These are phyloP conservation scores for Cossypha niveicapilla DNA, from an alignment of 2,797 vertebrate genomes.

Conservation along the genomic window DNA sequence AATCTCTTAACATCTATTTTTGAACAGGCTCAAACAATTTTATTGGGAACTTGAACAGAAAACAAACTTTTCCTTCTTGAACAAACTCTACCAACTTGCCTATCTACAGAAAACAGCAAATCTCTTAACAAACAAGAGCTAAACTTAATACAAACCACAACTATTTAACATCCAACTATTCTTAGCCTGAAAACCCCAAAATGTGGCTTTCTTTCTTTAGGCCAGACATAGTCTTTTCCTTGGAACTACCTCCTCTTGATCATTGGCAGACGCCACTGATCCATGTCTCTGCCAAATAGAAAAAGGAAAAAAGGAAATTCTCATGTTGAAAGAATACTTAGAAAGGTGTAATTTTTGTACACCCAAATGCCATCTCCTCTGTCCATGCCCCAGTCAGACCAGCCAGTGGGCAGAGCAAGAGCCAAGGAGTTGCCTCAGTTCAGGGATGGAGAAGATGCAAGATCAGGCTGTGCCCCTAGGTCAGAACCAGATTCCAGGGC, in stretches of 20 bases:
- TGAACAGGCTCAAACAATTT: neutral
- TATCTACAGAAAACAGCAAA: neutral
- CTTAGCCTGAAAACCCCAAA: neutral
- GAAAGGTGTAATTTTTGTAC: neutral
- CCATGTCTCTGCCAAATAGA: conserved; percentile 77
- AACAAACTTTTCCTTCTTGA: neutral
- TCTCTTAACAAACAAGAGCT: neutral
- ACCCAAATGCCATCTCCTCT: accelerated
- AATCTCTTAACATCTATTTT: neutral
- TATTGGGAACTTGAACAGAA: neutral
- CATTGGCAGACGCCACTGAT: conserved; percentile 89
- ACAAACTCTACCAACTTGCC: neutral
- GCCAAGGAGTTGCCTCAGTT: neutral
- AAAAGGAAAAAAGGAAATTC: neutral
- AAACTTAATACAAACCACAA: neutral
- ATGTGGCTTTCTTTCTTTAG: neutral
- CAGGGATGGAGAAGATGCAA: neutral
- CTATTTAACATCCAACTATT: neutral
- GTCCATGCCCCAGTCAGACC: neutral
- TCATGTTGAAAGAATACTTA: neutral
- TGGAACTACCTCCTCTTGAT: conserved; percentile 88
- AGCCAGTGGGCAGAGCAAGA: neutral
- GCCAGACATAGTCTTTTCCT: conserved; percentile 84
- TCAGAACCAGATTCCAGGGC: neutral
- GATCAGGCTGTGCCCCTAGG: too few relatives aligned